A percentile compares a stretch with the other conserved stretches of the same genome.
Evolutionary conservation across 2,113 vertebrate species (phyloP).

Genomic region (Pseudonaja textilis): DNA sequence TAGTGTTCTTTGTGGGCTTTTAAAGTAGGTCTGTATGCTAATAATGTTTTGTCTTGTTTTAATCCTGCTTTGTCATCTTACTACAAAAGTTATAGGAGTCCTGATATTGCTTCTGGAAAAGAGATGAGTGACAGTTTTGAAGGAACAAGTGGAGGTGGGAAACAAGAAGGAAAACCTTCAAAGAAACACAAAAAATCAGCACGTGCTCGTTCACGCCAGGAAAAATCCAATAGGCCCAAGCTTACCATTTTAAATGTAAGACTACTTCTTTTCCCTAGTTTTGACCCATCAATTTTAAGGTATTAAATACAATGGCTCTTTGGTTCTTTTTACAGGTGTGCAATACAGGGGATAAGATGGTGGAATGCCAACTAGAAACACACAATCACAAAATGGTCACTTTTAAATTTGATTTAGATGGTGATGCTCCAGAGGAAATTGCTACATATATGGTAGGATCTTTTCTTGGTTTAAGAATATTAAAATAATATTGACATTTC

Average conservation of each 20-base stretch:
- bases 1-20: neutral
- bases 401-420: conserved; percentile 98
- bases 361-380: conserved; percentile 96
- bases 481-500: rapidly evolving
- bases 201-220: conserved; percentile 88
- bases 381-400: conserved; percentile 99
- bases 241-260: conserved; percentile 92
- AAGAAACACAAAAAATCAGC: conserved; percentile 92
- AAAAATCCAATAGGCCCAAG: conserved; percentile 90
- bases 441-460: conserved; percentile 92
- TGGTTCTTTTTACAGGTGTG: conserved; percentile 76
- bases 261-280: neutral
- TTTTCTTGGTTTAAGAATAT: neutral
- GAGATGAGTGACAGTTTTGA: conserved; percentile 93
- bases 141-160: conserved; percentile 76
- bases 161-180: conserved; percentile 82
- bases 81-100: conserved; percentile 72
- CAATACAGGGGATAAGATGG: conserved; percentile 98
- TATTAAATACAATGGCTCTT: conserved; percentile 24
- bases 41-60: neutral
- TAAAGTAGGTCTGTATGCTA: neutral
- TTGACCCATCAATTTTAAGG: neutral
- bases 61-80: neutral
- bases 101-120: conserved; percentile 86
- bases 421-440: conserved; percentile 94